Conservation (phyloP, 2,888 invertebrate species). For the Pteria penguin region DNA sequence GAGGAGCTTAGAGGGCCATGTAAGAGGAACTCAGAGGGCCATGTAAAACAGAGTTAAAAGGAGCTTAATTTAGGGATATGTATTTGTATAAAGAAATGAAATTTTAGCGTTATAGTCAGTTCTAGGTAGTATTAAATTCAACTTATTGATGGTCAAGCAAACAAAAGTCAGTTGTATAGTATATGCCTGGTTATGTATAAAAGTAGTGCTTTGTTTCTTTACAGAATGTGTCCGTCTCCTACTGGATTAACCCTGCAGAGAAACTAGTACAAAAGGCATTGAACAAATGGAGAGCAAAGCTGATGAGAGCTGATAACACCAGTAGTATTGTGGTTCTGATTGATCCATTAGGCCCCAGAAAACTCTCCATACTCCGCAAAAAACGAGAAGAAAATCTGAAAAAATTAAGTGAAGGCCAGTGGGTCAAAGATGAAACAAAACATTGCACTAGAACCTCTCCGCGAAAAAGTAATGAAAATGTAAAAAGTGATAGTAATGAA, state of each 20-base stretch:
- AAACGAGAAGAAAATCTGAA: constrained; percentile 62
- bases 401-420: constrained; percentile 24
- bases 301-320: constrained; percentile 97
- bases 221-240: constrained; percentile 72
- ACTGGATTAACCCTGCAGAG: constrained; percentile 91
- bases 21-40: too few relatives aligned
- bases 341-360: constrained; percentile 89
- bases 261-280: constrained; percentile 91
- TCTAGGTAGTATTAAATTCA: too few relatives aligned
- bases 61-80: too few relatives aligned
- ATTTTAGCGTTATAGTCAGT: too few relatives aligned
- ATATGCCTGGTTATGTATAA: not conserved
- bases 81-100: too few relatives aligned
- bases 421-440: constrained; percentile 4
- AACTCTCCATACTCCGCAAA: constrained; percentile 69
- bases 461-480: constrained; percentile 29
- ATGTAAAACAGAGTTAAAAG: too few relatives aligned
- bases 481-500: constrained; percentile 1
- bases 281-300: constrained; percentile 90
- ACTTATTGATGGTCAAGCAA: too few relatives aligned
- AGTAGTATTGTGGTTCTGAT: constrained; percentile 95
- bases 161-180: too few relatives aligned
- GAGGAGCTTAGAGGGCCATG: too few relatives aligned
- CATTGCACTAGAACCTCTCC: constrained; percentile 30
- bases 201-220: constrained; percentile 12